Evolutionary conservation across 2,888 invertebrate genomes (phyloP), one percentile per base, ranked within the genome.

Genomic region (Cacoxenus indagator): DNA sequence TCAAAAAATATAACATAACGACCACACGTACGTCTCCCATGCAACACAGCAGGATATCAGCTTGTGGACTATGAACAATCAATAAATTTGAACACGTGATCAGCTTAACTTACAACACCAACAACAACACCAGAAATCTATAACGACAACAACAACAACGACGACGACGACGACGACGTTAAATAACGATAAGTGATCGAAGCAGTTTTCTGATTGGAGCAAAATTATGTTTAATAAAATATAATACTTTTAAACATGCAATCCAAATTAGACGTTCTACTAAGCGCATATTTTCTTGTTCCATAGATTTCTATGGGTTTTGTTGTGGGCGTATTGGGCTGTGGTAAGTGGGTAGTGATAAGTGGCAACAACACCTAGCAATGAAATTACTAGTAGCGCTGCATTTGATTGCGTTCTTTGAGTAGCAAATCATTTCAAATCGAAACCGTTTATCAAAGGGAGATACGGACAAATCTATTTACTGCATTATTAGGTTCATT

Each of bases 11-110:
- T 80, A 81, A 80, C 83, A 78, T 83, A 73, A 82, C 84, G 87
- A 84, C 87, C 87, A 86, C 87, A 87, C 87, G 82, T 86, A 86
- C 81, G 85, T 84, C 86, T 87, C 86, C 83, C 87, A 87, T 87
- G 84, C 82, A 76, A 75, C 82, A 69, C 87, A 87, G 87, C 87
- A 84, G 87, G 87, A 86, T 77, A 78, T 78, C 85, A 73, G 77
- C 75, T 81, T 81, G 83, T 81, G 75, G 77, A 76, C 74, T 76
- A 79, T 76, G 75, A 84, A 86, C 86, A 87, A 87, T 87, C 86
- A 87, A 87, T 87, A 87, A 87, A 87, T 88, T 87, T 87, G 84
- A 87, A 87, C 87, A 87, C 87, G 87, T 87, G 86, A 87, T 84
- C 87, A 85, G 71, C 71, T 62, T 62, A 62, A 62, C 61, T 43